phyloP scores from a whole-genome alignment of 2,113 vertebrate species.

The Maccullochella peelii region DNA sequence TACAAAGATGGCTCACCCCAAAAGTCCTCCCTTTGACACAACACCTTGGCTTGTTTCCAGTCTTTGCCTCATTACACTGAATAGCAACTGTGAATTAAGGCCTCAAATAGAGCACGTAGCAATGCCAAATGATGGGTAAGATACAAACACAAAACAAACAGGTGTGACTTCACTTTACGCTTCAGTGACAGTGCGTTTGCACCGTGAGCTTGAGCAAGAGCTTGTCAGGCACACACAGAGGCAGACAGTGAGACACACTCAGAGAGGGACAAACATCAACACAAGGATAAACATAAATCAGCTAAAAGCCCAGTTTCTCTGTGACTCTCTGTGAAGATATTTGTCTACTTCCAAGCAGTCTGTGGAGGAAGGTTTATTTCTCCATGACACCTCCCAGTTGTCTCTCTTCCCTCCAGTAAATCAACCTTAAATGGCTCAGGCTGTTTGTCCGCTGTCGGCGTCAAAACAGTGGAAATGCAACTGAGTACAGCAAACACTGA shows the following conservation, averaged over 20 bases:
- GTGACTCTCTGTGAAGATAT: slow-evolving; percentile 33
- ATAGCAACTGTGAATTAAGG: slow-evolving; percentile 51
- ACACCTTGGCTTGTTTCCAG: slow-evolving; percentile 35
- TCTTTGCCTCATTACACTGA: slow-evolving; percentile 55
- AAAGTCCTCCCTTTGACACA: slow-evolving; percentile 49
- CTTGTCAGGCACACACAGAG: slow-evolving; percentile 32
- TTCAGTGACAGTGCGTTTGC: slow-evolving; percentile 36
- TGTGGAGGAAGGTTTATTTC: slow-evolving; percentile 49
- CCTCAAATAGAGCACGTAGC: slow-evolving; percentile 50
- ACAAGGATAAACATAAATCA: slow-evolving; percentile 58
- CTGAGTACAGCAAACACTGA: slow-evolving; percentile 44
- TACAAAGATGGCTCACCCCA: neutral
- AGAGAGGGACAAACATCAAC: slow-evolving; percentile 50
- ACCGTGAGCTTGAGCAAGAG: slow-evolving; percentile 30
- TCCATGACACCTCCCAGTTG: slow-evolving; percentile 28
- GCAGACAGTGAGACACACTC: slow-evolving; percentile 27
- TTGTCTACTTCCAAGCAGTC: slow-evolving; percentile 39
- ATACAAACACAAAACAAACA: slow-evolving; percentile 74
- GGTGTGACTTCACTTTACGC: slow-evolving; percentile 64
- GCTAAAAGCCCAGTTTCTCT: slow-evolving; percentile 50
- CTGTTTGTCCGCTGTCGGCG: neutral
- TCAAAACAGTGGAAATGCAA: slow-evolving; percentile 44
- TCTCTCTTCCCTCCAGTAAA: slow-evolving; percentile 49
- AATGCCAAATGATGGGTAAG: slow-evolving; percentile 67
- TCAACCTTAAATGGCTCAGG: slow-evolving; percentile 33